Evolutionary conservation across 2,797 vertebrate species (phyloP).

Genomic region (Schizopygopsis malacanthus): DNA sequence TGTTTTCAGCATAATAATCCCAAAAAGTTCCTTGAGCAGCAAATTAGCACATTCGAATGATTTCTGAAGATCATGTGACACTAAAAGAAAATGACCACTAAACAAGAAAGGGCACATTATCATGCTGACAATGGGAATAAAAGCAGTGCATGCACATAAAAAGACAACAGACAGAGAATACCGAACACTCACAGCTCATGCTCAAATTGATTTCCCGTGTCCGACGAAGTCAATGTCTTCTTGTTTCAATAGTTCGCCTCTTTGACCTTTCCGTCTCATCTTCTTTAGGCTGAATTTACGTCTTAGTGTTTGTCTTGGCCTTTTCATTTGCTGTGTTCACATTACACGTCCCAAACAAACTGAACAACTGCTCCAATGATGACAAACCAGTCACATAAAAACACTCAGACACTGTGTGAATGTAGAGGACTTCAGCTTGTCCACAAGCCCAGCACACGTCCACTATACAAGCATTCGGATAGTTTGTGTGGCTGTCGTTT

Average conservation of each 20-base stretch:
- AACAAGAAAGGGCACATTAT: background rate
- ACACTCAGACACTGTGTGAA: background rate
- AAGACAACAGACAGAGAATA: constrained; percentile 9
- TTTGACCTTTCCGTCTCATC: constrained; percentile 77
- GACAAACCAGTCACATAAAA: background rate
- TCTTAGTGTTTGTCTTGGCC: constrained; percentile 76
- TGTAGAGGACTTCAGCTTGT: background rate
- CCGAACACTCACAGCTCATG: constrained; percentile 75
- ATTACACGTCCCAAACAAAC: constrained; percentile 42
- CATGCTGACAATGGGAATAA: background rate
- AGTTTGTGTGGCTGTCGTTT: background rate
- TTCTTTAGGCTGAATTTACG: constrained; percentile 79
- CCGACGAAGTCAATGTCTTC: constrained; percentile 74
- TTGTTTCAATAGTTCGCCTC: constrained; percentile 72
- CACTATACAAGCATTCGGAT: background rate
- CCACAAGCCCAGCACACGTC: background rate
- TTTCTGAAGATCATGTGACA: no score
- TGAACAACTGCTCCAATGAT: constrained; percentile 15
- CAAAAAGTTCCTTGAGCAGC: background rate
- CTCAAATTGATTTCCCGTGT: constrained; percentile 81
- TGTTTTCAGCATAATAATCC: background rate
- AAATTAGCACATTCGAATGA: no score
- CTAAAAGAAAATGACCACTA: no score
- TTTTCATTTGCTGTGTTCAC: constrained; percentile 72
- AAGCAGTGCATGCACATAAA: constrained; percentile 23